Conservation (phyloP, 2,797 vertebrate species). For the Eleutherodactylus coqui region DNA sequence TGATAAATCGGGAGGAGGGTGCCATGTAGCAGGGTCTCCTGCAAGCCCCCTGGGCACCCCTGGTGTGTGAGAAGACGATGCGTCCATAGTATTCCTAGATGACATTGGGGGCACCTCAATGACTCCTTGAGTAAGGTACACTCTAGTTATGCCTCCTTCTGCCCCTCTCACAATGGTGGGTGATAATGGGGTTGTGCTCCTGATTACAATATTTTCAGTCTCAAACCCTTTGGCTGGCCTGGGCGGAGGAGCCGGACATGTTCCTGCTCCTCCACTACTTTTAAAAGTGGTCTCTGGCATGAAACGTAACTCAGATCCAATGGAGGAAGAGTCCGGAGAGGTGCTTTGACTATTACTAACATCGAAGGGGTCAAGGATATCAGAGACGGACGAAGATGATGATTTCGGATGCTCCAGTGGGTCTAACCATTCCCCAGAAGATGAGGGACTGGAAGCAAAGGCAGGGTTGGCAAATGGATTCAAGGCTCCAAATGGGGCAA, state of each 20-base stretch:
- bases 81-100: conserved; percentile 25
- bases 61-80: conserved; percentile 39
- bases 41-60: conserved; percentile 62
- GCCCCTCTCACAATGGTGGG: conserved; percentile 77
- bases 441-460: conserved; percentile 68
- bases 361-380: conserved; percentile 71
- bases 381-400: conserved; percentile 50
- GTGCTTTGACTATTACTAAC: conserved; percentile 69
- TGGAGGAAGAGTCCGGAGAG: conserved; percentile 80
- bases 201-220: conserved; percentile 71
- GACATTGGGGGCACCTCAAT: conserved; percentile 75
- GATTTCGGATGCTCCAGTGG: conserved; percentile 71
- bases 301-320: conserved; percentile 66
- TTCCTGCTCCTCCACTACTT: conserved; percentile 47
- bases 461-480: conserved; percentile 86
- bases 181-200: conserved; percentile 69
- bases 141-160: conserved; percentile 78
- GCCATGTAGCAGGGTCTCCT: conserved; percentile 79
- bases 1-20: conserved; percentile 89
- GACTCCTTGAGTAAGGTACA: conserved; percentile 75
- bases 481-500: conserved; percentile 89
- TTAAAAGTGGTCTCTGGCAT: conserved; percentile 66
- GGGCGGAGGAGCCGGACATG: conserved; percentile 67
- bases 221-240: conserved; percentile 74
- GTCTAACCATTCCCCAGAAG: conserved; percentile 73